These are phyloP conservation scores for Parasteatoda tepidariorum DNA, from an alignment of 1,140 invertebrate species.

Conservation along the genomic window DNA sequence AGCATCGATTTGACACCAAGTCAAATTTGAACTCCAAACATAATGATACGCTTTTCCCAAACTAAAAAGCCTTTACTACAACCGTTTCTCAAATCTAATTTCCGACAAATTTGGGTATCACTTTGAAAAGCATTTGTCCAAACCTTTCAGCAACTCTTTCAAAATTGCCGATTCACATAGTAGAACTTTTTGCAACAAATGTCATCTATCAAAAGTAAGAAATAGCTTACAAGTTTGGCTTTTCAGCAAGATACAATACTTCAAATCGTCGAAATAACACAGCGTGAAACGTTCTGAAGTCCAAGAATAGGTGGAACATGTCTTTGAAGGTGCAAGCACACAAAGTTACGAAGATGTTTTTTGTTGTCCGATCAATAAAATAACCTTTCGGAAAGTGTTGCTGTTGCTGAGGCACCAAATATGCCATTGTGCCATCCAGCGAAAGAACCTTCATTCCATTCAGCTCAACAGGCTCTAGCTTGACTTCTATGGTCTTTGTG, in stretches of 20 bases:
- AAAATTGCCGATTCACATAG: conserved; percentile 15
- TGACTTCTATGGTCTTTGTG: conserved; percentile 57
- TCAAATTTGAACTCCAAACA: too few species aligned
- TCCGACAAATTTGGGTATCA: too few species aligned
- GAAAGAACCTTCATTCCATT: background rate
- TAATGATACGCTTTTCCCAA: too few species aligned
- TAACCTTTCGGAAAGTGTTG: background rate
- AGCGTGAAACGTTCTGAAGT: conserved; percentile 24
- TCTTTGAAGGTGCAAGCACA: conserved; percentile 1
- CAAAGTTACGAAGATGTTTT: conserved; percentile 42
- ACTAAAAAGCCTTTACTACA: too few species aligned
- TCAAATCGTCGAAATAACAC: conserved; percentile 37
- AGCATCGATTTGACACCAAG: too few species aligned
- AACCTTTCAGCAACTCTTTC: background rate
- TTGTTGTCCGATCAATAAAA: conserved; percentile 41
- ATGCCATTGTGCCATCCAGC: background rate
- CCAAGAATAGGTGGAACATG: conserved; percentile 17
- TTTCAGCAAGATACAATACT: conserved; percentile 16
- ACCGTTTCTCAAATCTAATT: too few species aligned
- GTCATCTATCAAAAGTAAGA: background rate
- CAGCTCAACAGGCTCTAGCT: conserved; percentile 43
- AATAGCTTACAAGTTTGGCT: conserved; percentile 16
- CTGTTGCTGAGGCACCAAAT: background rate
- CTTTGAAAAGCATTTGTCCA: too few species aligned
- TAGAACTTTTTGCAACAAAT: background rate